Base-by-base conservation (phyloP, 1,140 invertebrate genomes). In the Ips nitidus region DNA sequence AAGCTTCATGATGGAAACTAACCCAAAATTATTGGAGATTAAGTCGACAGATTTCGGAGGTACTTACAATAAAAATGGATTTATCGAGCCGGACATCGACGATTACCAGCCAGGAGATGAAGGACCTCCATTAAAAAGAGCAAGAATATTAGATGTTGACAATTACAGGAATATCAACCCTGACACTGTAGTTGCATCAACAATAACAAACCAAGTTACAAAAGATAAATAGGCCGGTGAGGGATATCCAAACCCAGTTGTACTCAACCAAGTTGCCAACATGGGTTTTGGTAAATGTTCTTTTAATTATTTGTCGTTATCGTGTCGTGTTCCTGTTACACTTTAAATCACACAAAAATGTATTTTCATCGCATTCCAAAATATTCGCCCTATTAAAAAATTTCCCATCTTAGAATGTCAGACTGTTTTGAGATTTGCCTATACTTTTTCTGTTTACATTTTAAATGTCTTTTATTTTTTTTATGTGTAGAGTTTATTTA, bases 41-140 rank as follows among this genome's bases (percentile, higher is more conserved):
- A 65, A 65, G 22, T 41, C 45, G 2, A n/a, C 55, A 1, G 66
- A 69, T 64, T 70, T 71, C 65, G 71, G 66, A 4, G 73, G 71
- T 47, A 72, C 58, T 38, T 62, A 65, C 22, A 75, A 73, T 22
- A 74, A 74, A 41, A 74, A 71, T 7, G 75, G 71, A 7, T 80
- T 79, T 68, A 75, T 77, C 52, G 78, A 80, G 57, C 78, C 78
- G 36, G 78, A 80, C 60, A 75, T 80, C 8, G 76, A 78, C 65
- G 75, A 76, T 57, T 75, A 72, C 43, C 42, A 52, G 36, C 66
- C 68, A 8, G 72, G 63, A 41, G 71, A 73, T 43, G 73, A 75
- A 5, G 72, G 72, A 37, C 72, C 74, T 42, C 75, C 75, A 43
- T 52, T 64, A 5, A 78, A 78, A 66, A 70, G 60, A 63, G 70